Evolutionary conservation across 2,113 vertebrate genomes (phyloP).

Genomic region (Toxotes jaculatrix): DNA sequence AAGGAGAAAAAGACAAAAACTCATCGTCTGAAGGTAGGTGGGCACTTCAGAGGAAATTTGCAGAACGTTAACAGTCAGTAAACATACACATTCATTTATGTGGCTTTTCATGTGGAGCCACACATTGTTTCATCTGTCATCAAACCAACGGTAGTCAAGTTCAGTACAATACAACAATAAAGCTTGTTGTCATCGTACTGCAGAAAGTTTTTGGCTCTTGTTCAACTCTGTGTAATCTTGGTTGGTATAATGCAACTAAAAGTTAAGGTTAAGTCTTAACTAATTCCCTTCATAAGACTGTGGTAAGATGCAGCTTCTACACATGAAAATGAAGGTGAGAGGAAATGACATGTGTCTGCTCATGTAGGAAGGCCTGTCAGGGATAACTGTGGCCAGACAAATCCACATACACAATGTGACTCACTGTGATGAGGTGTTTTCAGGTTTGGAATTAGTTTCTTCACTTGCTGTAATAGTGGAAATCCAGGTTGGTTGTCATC

Average conservation of each 20-base stretch:
- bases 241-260: not conserved
- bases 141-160: too few relatives aligned
- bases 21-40: too few relatives aligned
- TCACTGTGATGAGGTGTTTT: slow-evolving; percentile 28
- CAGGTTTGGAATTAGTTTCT: not conserved
- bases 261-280: not conserved
- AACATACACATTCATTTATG: too few relatives aligned
- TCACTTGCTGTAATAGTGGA: slow-evolving; percentile 43
- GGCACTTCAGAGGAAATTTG: too few relatives aligned
- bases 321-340: slow-evolving; percentile 11
- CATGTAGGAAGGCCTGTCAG: not conserved
- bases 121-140: too few relatives aligned
- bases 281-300: not conserved
- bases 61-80: too few relatives aligned
- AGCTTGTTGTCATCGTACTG: too few relatives aligned
- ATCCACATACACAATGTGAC: slow-evolving; percentile 1
- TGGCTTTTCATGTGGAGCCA: too few relatives aligned
- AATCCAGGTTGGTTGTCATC: slow-evolving; percentile 31
- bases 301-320: not conserved
- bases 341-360: slow-evolving; percentile 9
- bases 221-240: too few relatives aligned
- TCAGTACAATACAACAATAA: too few relatives aligned
- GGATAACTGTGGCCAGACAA: slow-evolving; percentile 29
- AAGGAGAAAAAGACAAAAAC: too few relatives aligned
- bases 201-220: too few relatives aligned